A percentile compares a stretch with the other conserved stretches of the same genome.
phyloP scores from a whole-genome alignment of 2,888 invertebrate species.

The Lottia gigantea region DNA sequence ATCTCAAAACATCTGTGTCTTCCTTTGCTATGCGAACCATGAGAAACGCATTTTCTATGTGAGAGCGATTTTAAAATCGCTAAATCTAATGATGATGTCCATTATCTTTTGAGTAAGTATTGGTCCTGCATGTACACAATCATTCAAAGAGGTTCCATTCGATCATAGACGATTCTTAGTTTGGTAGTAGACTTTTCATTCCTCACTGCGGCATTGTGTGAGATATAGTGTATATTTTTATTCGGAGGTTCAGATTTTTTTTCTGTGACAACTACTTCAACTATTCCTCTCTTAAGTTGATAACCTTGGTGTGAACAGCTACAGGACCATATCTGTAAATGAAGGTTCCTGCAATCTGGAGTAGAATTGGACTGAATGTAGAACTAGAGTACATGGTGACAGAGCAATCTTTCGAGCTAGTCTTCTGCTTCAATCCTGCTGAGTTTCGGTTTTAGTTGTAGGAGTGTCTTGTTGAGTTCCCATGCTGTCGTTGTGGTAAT shows the following conservation, averaged over 20 bases:
- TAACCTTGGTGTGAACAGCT: background rate
- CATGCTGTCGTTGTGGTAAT: too few relatives aligned
- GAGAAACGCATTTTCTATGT: slow-evolving; percentile 9
- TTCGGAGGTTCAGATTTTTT: background rate
- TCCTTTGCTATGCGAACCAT: slow-evolving; percentile 4
- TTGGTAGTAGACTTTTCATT: background rate
- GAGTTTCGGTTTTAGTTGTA: too few relatives aligned
- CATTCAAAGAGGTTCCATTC: background rate
- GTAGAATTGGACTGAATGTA: too few relatives aligned
- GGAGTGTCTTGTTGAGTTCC: too few relatives aligned
- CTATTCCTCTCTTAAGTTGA: background rate
- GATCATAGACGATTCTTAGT: background rate
- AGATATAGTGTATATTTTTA: background rate
- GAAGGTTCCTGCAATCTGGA: too few relatives aligned
- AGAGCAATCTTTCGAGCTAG: too few relatives aligned
- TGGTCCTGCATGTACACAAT: background rate
- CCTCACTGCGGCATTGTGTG: background rate
- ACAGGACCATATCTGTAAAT: too few relatives aligned
- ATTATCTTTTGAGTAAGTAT: background rate
- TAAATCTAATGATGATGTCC: slow-evolving; percentile 5
- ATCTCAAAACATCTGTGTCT: background rate
- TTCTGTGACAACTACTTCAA: background rate
- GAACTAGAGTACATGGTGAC: too few relatives aligned
- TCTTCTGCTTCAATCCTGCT: too few relatives aligned
- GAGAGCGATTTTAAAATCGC: background rate